Base-by-base conservation (phyloP, 2,888 invertebrate species). In the Scrobipalpa atriplicella region DNA sequence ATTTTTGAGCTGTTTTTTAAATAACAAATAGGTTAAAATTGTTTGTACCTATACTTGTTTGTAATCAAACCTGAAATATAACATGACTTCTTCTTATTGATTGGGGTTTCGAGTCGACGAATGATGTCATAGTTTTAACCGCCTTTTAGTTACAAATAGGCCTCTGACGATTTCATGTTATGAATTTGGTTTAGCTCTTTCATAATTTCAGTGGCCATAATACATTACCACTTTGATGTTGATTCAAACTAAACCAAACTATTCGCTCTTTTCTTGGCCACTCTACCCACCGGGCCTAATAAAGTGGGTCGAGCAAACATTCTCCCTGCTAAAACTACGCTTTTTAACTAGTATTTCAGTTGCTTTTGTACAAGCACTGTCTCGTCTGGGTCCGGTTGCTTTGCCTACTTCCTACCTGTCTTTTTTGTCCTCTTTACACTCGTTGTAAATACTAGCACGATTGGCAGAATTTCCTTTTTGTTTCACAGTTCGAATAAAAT, bases 291-390 rank as follows among this genome's bases (percentile, higher is more conserved):
- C 73, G 75, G 77, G 84, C 82, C 86, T 89, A 89, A 90, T 89
- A 90, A 90, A 89, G 87, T 89, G 87, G 89, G 88, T 85, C 88
- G 87, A 76, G 82, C 83, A 87, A 89, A 89, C 89, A 89, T 85
- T 84, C 78, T 76, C 78, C 77, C 74, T 73, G 84, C 83, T 86
- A 83, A 84, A 89, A 87, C 87, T 85, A 85, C 86, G 83, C 84
- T 86, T 89, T 87, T 89, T 85, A 87, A 86, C 86, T 83, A 85
- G 85, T 84, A 84, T 84, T 88, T 87, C 84, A 83, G 86, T 86
- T 84, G 83, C 80, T 87, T 86, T 86, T 84, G 77, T 85, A 78
- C 78, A 77, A 77, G 76, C 76, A 70, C 76, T 84, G 82, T 85
- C 82, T 85, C 78, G 78, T 76, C 81, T 77, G 74, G 71, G 71